phyloP scores from a whole-genome alignment of 1,140 invertebrate species.

The Leptoteleia sp. region DNA sequence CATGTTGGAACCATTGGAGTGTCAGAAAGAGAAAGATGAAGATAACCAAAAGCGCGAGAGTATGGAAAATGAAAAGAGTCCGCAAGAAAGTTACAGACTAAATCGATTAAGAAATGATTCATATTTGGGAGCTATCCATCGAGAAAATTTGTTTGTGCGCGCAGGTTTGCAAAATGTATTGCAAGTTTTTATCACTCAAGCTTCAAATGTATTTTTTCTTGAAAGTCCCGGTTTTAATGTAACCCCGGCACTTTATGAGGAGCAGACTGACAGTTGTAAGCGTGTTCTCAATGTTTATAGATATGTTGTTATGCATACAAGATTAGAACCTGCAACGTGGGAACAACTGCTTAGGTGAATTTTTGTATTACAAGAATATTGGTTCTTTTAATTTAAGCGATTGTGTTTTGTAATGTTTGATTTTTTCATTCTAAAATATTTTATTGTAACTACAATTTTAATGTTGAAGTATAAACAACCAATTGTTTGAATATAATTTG shows the following conservation, averaged over 20 bases:
- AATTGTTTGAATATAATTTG: slow-evolving; percentile 74
- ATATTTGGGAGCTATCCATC: slow-evolving; percentile 89
- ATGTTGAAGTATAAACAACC: too few species aligned
- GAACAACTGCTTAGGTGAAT: slow-evolving; percentile 82
- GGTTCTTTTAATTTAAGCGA: too few species aligned
- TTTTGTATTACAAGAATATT: too few species aligned
- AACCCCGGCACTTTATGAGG: slow-evolving; percentile 85
- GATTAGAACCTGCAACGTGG: slow-evolving; percentile 96
- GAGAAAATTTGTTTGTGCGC: slow-evolving; percentile 89
- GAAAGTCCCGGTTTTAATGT: slow-evolving; percentile 80
- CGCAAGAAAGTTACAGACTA: slow-evolving; percentile 82
- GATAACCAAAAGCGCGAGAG: slow-evolving; percentile 71
- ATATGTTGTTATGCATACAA: slow-evolving; percentile 98
- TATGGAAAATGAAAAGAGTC: slow-evolving; percentile 75
- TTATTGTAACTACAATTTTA: too few species aligned
- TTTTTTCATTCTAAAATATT: too few species aligned
- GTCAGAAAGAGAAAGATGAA: slow-evolving; percentile 77
- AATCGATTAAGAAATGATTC: slow-evolving; percentile 90
- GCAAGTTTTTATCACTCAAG: slow-evolving; percentile 97
- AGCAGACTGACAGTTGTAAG: slow-evolving; percentile 98
- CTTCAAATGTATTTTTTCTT: slow-evolving; percentile 95
- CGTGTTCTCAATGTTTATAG: slow-evolving; percentile 97
- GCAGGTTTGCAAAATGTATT: slow-evolving; percentile 94
- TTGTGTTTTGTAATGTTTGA: too few species aligned
- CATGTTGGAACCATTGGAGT: slow-evolving; percentile 90